These are phyloP conservation scores for Mylabris sibirica DNA, from an alignment of 2,888 invertebrate species.

Conservation along the genomic window DNA sequence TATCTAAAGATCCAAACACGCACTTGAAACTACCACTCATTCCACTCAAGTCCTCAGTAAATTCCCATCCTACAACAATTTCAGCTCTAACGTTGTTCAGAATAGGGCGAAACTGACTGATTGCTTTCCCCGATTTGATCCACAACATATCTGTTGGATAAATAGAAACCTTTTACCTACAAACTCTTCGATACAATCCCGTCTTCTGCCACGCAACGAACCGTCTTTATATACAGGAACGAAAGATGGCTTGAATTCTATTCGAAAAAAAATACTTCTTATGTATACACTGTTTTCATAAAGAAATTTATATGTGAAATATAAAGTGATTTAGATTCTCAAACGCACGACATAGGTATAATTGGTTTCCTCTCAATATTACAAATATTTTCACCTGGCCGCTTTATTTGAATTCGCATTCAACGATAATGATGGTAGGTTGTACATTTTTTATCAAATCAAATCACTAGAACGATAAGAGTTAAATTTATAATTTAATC, in stretches of 20 bases:
- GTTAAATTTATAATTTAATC: too few species aligned
- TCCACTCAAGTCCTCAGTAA: conserved; percentile 8
- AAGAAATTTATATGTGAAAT: neutral
- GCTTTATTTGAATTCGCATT: neutral
- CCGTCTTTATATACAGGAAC: neutral
- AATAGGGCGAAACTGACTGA: conserved; percentile 51
- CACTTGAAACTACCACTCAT: conserved; percentile 32
- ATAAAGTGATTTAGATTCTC: neutral
- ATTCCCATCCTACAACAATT: conserved; percentile 24
- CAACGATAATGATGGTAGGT: neutral
- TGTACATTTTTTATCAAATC: neutral
- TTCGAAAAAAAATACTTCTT: neutral
- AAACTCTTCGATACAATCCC: conserved; percentile 41
- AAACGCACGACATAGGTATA: neutral
- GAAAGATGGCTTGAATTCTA: neutral
- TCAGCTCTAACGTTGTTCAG: neutral
- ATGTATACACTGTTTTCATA: neutral
- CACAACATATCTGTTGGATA: conserved; percentile 59
- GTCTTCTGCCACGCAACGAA: conserved; percentile 21
- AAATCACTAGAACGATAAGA: too few species aligned
- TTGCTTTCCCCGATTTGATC: conserved; percentile 58
- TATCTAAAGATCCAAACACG: conserved; percentile 29
- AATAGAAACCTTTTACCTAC: conserved; percentile 56
- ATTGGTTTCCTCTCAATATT: neutral
- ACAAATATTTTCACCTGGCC: neutral